These are phyloP conservation scores for Linnaemya vulpina DNA, from an alignment of 2,888 invertebrate genomes.

Conservation along the genomic window DNA sequence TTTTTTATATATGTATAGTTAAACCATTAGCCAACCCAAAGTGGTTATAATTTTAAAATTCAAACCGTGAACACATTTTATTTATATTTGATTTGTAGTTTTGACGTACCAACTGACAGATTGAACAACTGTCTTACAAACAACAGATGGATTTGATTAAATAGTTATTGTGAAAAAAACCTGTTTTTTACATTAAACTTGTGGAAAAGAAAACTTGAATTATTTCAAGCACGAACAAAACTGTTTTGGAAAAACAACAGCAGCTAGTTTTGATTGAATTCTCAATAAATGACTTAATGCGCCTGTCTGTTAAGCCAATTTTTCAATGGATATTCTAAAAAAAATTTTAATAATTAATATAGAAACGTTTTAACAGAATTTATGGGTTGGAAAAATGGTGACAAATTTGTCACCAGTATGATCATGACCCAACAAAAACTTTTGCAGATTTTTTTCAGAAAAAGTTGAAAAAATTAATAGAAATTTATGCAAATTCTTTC, in stretches of 20 bases:
- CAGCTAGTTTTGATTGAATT: neutral
- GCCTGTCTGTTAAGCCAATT: neutral
- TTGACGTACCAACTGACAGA: conserved; percentile 41
- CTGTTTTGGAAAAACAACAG: neutral
- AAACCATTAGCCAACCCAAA: neutral
- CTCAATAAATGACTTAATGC: neutral
- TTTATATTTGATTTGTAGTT: conserved; percentile 37
- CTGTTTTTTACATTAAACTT: neutral
- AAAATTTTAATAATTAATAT: neutral
- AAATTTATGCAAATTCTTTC: no score
- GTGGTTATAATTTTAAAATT: neutral
- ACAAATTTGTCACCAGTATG: no score
- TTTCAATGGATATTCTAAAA: neutral
- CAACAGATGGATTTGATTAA: neutral
- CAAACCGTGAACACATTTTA: conserved; percentile 6
- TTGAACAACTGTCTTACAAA: conserved; percentile 6
- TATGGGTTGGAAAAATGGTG: no score
- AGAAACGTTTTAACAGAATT: no score
- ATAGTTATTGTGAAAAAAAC: neutral
- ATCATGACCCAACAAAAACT: no score
- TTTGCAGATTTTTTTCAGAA: no score
- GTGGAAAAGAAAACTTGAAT: neutral
- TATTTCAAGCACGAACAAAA: conserved; percentile 14
- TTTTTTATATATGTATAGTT: neutral
- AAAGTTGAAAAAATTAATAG: no score